These are phyloP conservation scores for Seladonia tumulorum DNA, from an alignment of 2,888 invertebrate species.

Conservation along the genomic window DNA sequence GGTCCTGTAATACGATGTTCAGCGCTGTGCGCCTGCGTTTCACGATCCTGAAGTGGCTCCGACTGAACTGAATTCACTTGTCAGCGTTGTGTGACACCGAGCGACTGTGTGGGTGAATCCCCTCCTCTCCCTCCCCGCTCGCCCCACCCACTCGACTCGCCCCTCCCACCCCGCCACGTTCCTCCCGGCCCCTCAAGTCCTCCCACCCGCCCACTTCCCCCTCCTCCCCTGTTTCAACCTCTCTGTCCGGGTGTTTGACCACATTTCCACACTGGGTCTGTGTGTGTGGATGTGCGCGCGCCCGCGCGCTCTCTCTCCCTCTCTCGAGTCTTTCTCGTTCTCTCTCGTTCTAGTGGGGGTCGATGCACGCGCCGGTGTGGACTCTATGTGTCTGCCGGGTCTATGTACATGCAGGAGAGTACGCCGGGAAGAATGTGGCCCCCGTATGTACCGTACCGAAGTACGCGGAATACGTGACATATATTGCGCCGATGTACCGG, in stretches of 20 bases:
- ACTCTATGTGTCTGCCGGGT: constrained; percentile 56
- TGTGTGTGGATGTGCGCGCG: constrained; percentile 21
- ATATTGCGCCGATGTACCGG: constrained; percentile 49
- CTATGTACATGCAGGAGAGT: constrained; percentile 44
- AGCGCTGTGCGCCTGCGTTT: constrained; percentile 73
- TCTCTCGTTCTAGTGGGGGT: constrained; percentile 37
- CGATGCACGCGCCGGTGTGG: constrained; percentile 63
- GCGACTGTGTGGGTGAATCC: constrained; percentile 32
- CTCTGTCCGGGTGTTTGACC: constrained; percentile 57
- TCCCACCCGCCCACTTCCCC: constrained; percentile 3
- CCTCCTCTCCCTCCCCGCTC: neutral
- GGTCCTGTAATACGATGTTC: constrained; percentile 71
- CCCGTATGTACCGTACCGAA: constrained; percentile 40
- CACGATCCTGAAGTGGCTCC: constrained; percentile 57
- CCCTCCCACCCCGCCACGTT: neutral
- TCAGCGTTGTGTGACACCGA: constrained; percentile 17
- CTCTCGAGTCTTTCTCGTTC: constrained; percentile 3
- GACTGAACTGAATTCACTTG: constrained; percentile 61
- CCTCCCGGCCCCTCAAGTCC: neutral
- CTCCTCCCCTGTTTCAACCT: neutral
- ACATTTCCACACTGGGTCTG: constrained; percentile 55
- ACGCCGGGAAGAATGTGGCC: constrained; percentile 47
- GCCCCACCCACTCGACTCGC: constrained; percentile 13
- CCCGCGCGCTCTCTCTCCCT: neutral
- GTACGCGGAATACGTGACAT: constrained; percentile 58